phyloP scores from a whole-genome alignment of 2,797 vertebrate species.

The Intellagama lesueurii region DNA sequence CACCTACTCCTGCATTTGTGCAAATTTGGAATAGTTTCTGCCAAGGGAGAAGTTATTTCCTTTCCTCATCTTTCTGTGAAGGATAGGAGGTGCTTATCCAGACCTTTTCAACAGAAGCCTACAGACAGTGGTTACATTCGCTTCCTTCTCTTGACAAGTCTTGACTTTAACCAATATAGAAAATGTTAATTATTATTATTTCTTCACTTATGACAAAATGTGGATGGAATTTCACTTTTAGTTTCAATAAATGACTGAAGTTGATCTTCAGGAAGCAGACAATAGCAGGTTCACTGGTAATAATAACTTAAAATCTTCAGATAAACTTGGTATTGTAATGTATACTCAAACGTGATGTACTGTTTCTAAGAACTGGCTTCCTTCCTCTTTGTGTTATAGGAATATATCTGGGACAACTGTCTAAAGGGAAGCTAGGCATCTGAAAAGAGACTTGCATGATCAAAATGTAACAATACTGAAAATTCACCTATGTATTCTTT shows the following conservation, averaged over 20 bases:
- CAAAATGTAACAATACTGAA: not conserved
- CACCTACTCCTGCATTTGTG: no score
- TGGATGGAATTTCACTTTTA: not conserved
- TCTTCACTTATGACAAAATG: not conserved
- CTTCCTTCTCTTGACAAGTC: not conserved
- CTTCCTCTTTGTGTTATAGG: not conserved
- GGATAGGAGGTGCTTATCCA: not conserved
- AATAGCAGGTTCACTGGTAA: not conserved
- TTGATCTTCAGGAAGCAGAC: slow-evolving; percentile 25
- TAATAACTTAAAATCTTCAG: slow-evolving; percentile 12
- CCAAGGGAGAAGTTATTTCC: no score
- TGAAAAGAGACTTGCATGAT: not conserved
- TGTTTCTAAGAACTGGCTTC: not conserved
- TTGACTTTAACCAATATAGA: not conserved
- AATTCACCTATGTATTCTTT: not conserved
- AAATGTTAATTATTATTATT: not conserved
- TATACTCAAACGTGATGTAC: not conserved
- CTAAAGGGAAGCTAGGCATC: not conserved
- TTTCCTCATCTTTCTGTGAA: no score
- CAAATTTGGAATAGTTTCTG: no score
- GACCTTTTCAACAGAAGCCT: not conserved
- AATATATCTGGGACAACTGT: not conserved
- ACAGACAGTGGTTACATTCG: not conserved
- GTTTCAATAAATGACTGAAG: slow-evolving; percentile 27
- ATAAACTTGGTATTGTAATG: not conserved